These are phyloP conservation scores for Petrocephalus schoutedeni DNA, from an alignment of 2,797 vertebrate species.

Conservation along the genomic window DNA sequence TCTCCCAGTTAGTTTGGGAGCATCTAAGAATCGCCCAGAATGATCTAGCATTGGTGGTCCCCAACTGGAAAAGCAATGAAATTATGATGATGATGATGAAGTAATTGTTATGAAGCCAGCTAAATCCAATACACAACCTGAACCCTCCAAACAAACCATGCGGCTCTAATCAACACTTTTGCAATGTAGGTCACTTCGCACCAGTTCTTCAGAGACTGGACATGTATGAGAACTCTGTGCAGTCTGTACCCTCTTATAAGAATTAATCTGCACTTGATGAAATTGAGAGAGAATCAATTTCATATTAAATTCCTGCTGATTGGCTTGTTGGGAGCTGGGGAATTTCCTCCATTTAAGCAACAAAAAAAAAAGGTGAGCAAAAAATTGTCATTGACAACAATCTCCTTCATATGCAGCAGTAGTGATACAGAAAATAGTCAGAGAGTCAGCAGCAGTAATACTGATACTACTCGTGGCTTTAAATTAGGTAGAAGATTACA, in stretches of 20 bases:
- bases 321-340: neutral
- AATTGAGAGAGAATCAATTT: neutral
- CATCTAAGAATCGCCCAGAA: neutral
- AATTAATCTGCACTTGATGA: slow-evolving; percentile 12
- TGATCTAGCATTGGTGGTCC: neutral
- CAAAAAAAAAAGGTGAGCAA: neutral
- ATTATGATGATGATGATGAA: neutral
- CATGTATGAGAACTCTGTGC: neutral
- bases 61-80: neutral
- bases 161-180: neutral
- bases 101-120: neutral
- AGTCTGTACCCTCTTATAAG: neutral
- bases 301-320: neutral
- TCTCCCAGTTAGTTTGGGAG: neutral
- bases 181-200: neutral
- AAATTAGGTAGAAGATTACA: neutral
- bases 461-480: neutral
- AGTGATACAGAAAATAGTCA: neutral
- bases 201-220: neutral
- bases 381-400: neutral
- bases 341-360: neutral
- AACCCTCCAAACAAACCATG: neutral
- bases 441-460: neutral
- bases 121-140: neutral
- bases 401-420: neutral